Percentiles rank a stretch among this genome's conserved stretches.
Conservation (phyloP, 1,140 invertebrate genomes). For the Battus philenor region DNA sequence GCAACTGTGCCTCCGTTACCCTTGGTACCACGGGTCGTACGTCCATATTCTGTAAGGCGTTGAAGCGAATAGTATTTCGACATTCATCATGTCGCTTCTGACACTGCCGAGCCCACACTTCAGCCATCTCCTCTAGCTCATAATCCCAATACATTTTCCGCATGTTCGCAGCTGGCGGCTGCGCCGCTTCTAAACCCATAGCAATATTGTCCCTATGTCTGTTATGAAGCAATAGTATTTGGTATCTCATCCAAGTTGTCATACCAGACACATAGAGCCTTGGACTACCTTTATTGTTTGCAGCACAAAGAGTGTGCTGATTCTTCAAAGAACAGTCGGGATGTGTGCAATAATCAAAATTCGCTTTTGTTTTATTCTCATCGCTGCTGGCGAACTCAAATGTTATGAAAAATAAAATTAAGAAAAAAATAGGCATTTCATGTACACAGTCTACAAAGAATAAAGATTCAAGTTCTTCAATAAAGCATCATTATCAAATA, state of each 20-base stretch:
- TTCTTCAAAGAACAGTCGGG: constrained; percentile 59
- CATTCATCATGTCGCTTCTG: constrained; percentile 65
- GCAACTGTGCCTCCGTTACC: constrained; percentile 57
- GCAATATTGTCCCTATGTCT: constrained; percentile 63
- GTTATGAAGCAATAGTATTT: constrained; percentile 57
- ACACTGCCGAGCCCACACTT: constrained; percentile 61
- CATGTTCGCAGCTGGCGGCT: constrained; percentile 64
- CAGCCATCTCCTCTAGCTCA: constrained; percentile 60
- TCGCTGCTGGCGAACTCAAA: constrained; percentile 23
- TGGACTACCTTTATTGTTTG: constrained; percentile 42
- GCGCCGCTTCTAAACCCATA: constrained; percentile 58
- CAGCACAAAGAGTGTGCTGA: constrained; percentile 58
- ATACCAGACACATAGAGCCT: constrained; percentile 57
- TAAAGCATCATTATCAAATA: constrained; percentile 12
- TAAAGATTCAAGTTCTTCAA: constrained; percentile 1
- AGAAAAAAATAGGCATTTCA: constrained; percentile 38
- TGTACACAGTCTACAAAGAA: not conserved
- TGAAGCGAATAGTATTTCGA: constrained; percentile 59
- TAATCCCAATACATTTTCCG: constrained; percentile 69
- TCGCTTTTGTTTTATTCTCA: constrained; percentile 9
- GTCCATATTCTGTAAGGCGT: constrained; percentile 64
- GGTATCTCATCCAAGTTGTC: constrained; percentile 65
- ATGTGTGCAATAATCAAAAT: constrained; percentile 48
- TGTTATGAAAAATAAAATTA: constrained; percentile 30
- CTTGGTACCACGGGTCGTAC: constrained; percentile 48